Evolutionary conservation across 2,113 vertebrate genomes (phyloP), one percentile per base, ranked within the genome.

Genomic region (Glareola pratincola): DNA sequence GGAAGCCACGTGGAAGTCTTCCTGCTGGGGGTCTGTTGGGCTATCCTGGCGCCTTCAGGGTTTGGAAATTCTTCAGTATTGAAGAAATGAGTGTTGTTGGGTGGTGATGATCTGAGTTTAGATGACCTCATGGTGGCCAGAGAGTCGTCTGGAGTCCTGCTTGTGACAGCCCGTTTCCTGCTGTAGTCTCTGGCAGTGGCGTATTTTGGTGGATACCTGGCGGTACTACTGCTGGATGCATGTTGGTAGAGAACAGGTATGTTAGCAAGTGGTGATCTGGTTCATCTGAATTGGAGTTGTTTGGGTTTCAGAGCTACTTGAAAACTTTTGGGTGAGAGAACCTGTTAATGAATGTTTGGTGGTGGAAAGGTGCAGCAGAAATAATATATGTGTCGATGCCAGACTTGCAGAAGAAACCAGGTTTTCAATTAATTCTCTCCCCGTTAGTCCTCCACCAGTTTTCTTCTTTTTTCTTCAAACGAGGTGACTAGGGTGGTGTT

Each of bases 181-280:
- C 51, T 47, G 27, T 57, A 63, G 27, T 59, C 18, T 76, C 50
- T 26, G 72, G 29, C 47, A 41, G 0, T 22, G 32, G 7, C 4
- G 4, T 27, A 24, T 41, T 29, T 30, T 81, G 64, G 37, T 67
- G 50, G 41, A 4, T 53, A 43, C n/a, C 48, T 51, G 14, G 47
- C 2, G 9, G 45, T 47, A 4, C 54, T 36, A 0, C 15, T 41
- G n/a, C 20, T 80, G 75, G 43, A 0, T 62, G 14, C 20, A 2
- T 32, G 48, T 50, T 56, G 19, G 50, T 72, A 47, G 37, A 69
- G 71, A 39, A 18, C 56, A 13, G 7, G 9, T 2, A 8, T 24
- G 6, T 60, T 37, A 73, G 32, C 54, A 87, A 85, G 30, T 9
- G 1, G 39, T 19, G 23, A 39, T 86, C 57, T 43, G 21, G 8